A percentile compares a stretch with the other conserved stretches of the same genome.
Conservation (phyloP, 2,797 vertebrate genomes). For the Merluccius polli region DNA sequence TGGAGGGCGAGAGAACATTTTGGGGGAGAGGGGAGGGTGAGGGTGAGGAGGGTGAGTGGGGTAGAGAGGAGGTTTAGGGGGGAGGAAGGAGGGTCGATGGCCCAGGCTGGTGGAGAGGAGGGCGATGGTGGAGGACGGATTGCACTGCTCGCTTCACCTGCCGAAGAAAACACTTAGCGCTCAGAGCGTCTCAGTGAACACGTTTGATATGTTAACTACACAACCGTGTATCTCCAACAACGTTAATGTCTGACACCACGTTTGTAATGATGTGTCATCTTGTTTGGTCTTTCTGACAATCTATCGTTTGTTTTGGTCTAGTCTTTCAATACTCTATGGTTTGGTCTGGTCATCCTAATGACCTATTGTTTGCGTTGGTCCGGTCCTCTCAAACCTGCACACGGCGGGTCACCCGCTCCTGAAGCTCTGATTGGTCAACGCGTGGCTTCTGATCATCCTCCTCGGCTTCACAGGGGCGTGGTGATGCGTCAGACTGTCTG, state of each 20-base stretch:
- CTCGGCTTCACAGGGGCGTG: not conserved
- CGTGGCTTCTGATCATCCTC: constrained; percentile 23
- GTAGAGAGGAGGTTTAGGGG: not conserved
- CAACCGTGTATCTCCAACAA: not conserved
- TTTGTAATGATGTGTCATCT: not conserved
- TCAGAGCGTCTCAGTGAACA: not conserved
- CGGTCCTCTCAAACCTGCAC: not conserved
- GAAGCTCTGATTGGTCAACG: constrained; percentile 19
- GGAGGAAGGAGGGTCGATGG: not conserved
- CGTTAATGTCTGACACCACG: not conserved
- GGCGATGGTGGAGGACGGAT: constrained; percentile 20
- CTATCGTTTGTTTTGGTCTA: not conserved
- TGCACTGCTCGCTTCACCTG: constrained; percentile 41
- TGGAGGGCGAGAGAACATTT: not conserved
- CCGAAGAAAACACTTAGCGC: constrained; percentile 19
- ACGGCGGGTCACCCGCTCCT: constrained; percentile 4
- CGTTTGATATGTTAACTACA: not conserved
- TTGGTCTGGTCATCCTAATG: not conserved
- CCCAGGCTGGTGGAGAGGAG: constrained; percentile 17
- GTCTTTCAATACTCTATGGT: not conserved
- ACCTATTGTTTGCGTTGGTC: not conserved
- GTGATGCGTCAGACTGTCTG: constrained; percentile 18
- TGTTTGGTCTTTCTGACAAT: not conserved
- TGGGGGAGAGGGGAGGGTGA: not conserved
- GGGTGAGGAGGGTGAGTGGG: not conserved